phyloP scores from a whole-genome alignment of 2,888 invertebrate species.

The Cosmorhoe ocellata region DNA sequence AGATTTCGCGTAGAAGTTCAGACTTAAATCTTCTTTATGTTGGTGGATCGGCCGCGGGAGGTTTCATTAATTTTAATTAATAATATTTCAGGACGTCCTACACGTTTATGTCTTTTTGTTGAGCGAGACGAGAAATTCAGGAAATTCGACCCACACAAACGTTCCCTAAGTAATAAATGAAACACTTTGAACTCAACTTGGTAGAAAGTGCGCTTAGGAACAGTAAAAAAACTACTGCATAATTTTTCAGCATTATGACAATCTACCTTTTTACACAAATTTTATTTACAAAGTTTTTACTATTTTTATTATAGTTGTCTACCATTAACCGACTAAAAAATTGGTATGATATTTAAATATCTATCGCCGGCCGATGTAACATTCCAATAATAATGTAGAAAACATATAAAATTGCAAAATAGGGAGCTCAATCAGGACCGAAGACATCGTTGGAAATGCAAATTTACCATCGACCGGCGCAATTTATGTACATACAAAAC shows the following conservation, averaged over 20 bases:
- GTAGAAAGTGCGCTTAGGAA: conserved; percentile 18
- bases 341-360: conserved; percentile 41
- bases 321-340: conserved; percentile 36
- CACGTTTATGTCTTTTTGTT: conserved; percentile 12
- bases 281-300: conserved; percentile 27
- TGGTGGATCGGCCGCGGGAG: conserved; percentile 18
- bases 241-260: conserved; percentile 2
- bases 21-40: conserved; percentile 27
- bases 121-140: conserved; percentile 12
- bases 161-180: neutral
- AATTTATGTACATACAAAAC: conserved; percentile 65
- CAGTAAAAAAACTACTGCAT: conserved; percentile 21
- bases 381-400: conserved; percentile 37
- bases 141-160: neutral
- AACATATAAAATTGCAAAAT: conserved; percentile 55
- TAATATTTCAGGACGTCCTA: conserved; percentile 12
- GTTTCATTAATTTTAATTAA: conserved; percentile 32
- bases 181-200: conserved; percentile 2
- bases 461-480: conserved; percentile 37
- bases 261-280: conserved; percentile 5
- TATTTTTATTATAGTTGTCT: conserved; percentile 21
- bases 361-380: conserved; percentile 36
- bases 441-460: conserved; percentile 25
- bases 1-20: conserved; percentile 25
- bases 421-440: conserved; percentile 42